Evolutionary conservation across 2,888 invertebrate species (phyloP), one percentile per base, ranked within the genome.

Genomic region (Heterodera filipjevi): DNA sequence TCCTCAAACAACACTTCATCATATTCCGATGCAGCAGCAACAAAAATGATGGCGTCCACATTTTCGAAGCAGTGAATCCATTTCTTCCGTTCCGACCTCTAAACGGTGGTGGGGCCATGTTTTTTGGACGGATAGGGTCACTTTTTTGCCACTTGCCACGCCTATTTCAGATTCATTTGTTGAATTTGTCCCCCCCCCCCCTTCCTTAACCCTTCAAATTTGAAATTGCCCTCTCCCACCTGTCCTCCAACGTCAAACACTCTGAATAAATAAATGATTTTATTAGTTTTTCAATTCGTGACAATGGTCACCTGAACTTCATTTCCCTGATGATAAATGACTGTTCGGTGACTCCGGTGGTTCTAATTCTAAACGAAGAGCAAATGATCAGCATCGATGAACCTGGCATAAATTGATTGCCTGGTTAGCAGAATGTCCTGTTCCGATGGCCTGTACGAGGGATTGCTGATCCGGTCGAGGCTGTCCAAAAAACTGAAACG

Each of bases 1-100:
- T 98, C 98, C 93, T 99, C 98, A 92, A 98, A 97, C 91, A 99
- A 93, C 92, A 89, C 91, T 89, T 92, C 92, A 86, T 92, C 92
- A 86, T 92, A 92, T 89, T 92, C 92, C 92, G 96, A 96, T 92
- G 99, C 93, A 91, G 99, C 98, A 92, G 97, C 98, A 93, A 99
- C 94, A 93, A 99, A 99, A 93, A 99, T 99, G 92, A 99, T 98
- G 1, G 88, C 85, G 71, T 87, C 86, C 33, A 88, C 87, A 75
- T 87, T 85, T 77, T 83, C 87, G 79, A 82, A 82, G 59, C 85
- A 85, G 66, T 88, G 88, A 77, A 88, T 88, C 88, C 88, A 88
- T 73, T 87, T 87, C 75, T 87, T 87, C 35, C 86, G 77, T 75
- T 86, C 87, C 19, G 86, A 87, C 64, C 86, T 76, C 70, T 59